Conservation (phyloP, 2,797 vertebrate genomes). For the Pachyuromys duprasi region DNA sequence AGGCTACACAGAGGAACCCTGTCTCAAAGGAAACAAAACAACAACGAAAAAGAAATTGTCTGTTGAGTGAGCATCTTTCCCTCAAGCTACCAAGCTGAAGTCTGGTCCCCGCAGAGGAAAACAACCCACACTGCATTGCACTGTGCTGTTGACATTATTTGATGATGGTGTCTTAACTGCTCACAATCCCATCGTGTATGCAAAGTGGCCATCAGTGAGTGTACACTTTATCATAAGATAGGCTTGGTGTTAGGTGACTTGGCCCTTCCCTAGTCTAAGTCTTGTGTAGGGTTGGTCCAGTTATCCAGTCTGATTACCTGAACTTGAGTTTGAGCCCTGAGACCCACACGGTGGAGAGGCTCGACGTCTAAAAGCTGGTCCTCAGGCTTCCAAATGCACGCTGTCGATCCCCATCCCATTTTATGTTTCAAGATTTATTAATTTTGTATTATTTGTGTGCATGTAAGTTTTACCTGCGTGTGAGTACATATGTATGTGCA, state of each 20-base stretch:
- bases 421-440: not conserved
- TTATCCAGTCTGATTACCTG: not conserved
- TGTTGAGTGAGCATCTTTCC: not conserved
- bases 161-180: not conserved
- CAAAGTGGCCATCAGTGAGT: not conserved
- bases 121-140: too few species aligned
- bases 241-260: not conserved
- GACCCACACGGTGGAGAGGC: not conserved
- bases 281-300: not conserved
- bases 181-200: not conserved
- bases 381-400: not conserved
- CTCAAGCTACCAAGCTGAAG: not conserved
- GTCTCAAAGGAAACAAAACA: too few species aligned
- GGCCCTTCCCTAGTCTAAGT: not conserved
- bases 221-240: not conserved
- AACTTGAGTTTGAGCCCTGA: not conserved
- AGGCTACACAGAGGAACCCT: too few species aligned
- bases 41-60: not conserved
- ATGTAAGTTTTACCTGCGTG: not conserved
- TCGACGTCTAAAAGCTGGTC: not conserved
- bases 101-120: not conserved
- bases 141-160: not conserved
- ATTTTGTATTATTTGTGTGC: not conserved
- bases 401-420: not conserved
- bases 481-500: not conserved